Percentiles rank a stretch among this genome's conserved stretches.
These are phyloP conservation scores for Pseudococcus viburni DNA, from an alignment of 2,888 invertebrate genomes.

Conservation along the genomic window DNA sequence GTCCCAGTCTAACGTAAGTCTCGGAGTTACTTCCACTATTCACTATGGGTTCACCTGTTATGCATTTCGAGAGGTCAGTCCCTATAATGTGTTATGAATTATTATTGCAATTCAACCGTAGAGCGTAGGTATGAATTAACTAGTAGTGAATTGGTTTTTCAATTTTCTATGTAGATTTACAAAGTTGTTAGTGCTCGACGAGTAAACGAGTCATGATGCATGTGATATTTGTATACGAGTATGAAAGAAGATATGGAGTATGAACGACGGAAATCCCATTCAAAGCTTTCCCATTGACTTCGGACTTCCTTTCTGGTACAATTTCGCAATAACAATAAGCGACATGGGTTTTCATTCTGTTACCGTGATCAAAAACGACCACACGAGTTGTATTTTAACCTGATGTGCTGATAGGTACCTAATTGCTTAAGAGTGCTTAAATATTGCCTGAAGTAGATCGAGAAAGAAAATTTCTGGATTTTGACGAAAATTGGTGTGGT, in stretches of 20 bases:
- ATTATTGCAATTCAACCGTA: not conserved
- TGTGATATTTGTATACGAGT: not conserved
- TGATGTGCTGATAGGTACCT: too few relatives aligned
- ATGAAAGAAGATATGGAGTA: not conserved
- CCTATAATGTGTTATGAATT: not conserved
- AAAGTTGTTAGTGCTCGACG: too few relatives aligned
- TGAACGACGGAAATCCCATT: not conserved
- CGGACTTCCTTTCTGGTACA: not conserved
- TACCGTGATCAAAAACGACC: too few relatives aligned
- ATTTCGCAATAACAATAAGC: not conserved
- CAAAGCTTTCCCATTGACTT: not conserved
- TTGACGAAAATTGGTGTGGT: too few relatives aligned
- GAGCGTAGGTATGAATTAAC: not conserved
- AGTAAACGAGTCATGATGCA: not conserved
- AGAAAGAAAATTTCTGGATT: too few relatives aligned
- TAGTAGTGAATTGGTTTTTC: not conserved
- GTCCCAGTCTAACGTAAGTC: not conserved
- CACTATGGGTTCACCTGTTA: constrained; percentile 2
- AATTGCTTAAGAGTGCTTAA: too few relatives aligned
- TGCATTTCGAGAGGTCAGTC: constrained; percentile 37
- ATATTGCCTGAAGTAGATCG: too few relatives aligned
- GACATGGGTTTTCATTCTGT: not conserved
- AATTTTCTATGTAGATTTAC: not conserved
- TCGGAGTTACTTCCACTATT: not conserved
- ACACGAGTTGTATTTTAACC: too few relatives aligned